These are phyloP conservation scores for Onychomys arenicola DNA, from an alignment of 2,797 vertebrate genomes.

Conservation along the genomic window DNA sequence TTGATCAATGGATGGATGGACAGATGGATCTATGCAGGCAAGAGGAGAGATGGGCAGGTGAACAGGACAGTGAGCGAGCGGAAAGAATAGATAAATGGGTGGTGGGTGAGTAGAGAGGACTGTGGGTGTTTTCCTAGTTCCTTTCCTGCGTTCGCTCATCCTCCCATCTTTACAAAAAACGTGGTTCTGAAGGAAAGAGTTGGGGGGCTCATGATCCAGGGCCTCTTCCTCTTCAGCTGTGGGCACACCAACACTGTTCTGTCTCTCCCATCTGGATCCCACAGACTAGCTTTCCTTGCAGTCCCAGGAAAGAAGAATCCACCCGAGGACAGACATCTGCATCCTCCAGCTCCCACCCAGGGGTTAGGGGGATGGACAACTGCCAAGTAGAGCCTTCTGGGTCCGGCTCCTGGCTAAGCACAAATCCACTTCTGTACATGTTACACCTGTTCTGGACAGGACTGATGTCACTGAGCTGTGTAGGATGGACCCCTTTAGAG, in stretches of 20 bases:
- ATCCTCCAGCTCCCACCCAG: not conserved
- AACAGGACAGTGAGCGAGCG: not conserved
- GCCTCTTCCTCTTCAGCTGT: not conserved
- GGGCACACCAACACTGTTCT: not conserved
- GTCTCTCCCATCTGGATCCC: not conserved
- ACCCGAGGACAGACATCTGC: not conserved
- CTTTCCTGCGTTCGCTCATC: not conserved
- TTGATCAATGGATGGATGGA: not conserved
- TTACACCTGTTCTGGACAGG: not conserved
- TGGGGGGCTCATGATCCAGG: not conserved
- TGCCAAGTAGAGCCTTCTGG: not conserved
- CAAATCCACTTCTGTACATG: not conserved
- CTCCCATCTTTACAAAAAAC: slow-evolving; percentile 14
- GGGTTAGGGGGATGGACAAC: too few species aligned
- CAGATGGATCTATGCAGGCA: not conserved
- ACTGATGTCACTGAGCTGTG: not conserved
- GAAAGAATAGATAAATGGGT: not conserved
- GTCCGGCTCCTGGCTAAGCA: not conserved
- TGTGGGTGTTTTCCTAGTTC: not conserved
- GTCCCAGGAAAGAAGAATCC: not conserved
- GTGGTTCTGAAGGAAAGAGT: not conserved
- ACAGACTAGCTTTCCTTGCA: not conserved
- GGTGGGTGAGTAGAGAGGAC: not conserved
- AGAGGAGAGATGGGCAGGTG: not conserved
- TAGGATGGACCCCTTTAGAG: not conserved